These are phyloP conservation scores for Acanthis flammea DNA, from an alignment of 2,797 vertebrate species.

Conservation along the genomic window DNA sequence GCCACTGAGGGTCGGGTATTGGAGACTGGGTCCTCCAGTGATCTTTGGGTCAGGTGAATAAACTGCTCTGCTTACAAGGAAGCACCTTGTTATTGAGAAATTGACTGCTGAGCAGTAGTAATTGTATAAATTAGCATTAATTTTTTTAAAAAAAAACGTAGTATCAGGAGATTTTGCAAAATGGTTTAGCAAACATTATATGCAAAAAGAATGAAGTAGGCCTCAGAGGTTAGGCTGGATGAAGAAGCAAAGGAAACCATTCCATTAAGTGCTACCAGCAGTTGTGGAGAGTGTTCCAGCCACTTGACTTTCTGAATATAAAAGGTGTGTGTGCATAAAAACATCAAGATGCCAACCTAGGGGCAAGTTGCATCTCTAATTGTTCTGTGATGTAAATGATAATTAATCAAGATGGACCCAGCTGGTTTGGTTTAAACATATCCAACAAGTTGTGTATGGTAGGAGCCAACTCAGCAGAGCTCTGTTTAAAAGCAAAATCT, in stretches of 20 bases:
- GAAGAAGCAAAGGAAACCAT: background rate
- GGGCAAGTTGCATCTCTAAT: background rate
- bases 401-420: constrained; percentile 11
- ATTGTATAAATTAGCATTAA: constrained; percentile 27
- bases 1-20: rapidly evolving
- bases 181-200: background rate
- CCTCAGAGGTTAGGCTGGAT: background rate
- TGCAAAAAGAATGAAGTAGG: background rate
- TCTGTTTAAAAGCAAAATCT: constrained; percentile 13
- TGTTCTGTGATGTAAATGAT: background rate
- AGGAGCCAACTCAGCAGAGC: constrained; percentile 37
- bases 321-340: background rate
- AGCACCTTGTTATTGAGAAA: background rate
- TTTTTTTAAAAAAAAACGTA: background rate
- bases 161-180: background rate
- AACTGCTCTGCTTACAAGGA: background rate
- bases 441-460: background rate
- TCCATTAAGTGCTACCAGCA: background rate
- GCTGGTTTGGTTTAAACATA: background rate
- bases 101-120: background rate
- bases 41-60: background rate
- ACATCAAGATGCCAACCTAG: background rate
- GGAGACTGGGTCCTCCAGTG: background rate
- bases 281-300: background rate
- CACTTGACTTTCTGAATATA: background rate